Evolutionary conservation across 1,140 invertebrate genomes (phyloP), one percentile per base, ranked within the genome.

Genomic region (Drosophila ananassae): DNA sequence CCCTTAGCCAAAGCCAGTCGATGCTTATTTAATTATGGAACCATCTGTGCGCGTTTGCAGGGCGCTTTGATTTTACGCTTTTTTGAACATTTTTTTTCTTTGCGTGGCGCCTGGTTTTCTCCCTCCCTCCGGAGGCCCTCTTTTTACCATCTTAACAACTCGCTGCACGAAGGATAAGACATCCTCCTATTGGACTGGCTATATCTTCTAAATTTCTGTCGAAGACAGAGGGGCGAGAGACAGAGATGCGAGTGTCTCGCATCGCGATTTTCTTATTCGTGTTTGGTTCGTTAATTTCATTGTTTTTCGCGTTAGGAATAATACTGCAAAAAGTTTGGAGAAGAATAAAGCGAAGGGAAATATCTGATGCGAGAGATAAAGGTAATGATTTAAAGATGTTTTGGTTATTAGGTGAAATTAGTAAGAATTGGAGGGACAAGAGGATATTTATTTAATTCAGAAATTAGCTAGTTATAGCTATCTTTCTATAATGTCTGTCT

Each of bases 211-310:
- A 24, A 62, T 48, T 76, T 51, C 62, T 37, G 22, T 17, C 46
- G 17, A 2, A 37, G 2, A 9, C 7, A 2, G 41, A 4, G 2
- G 44, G 8, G 2, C 2, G 13, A 9, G 47, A 13, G 21, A 13
- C 10, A 37, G n/a, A n/a, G 34, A 17, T 17, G 17, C 17, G 17
- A n/a, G 48, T 47, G 30, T 54, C 67, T 68, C 52, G 66, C 55
- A 47, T 69, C 55, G 67, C 81, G 63, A 85, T 80, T 77, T 77
- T 81, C 77, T 74, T 77, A 66, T 75, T 87, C 74, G 82, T 76
- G 71, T 87, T 81, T 81, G 82, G 82, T 87, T 87, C 77, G 82
- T 87, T 87, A 87, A 87, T 87, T 87, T 87, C 82, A 87, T 87
- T 87, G 82, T 87, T 87, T 68, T 87, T 87, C 75, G 69, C 61